phyloP scores from a whole-genome alignment of 2,797 vertebrate genomes.

The Glyptemys insculpta region DNA sequence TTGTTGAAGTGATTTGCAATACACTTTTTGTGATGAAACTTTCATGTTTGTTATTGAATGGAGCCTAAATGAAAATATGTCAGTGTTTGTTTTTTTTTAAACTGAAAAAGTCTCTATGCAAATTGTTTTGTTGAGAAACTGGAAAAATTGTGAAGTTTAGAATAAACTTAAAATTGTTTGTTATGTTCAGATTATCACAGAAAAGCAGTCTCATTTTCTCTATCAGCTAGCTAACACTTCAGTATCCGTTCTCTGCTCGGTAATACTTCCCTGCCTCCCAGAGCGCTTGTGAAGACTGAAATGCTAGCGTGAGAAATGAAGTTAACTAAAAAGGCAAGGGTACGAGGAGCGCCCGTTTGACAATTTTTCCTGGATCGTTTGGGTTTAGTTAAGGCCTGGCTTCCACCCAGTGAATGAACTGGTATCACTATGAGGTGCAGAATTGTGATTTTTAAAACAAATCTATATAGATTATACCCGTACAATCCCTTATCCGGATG shows the following conservation, averaged over 20 bases:
- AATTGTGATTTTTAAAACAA: background rate
- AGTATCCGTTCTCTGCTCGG: background rate
- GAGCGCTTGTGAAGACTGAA: background rate
- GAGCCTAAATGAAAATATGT: too few relatives aligned
- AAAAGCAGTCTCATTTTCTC: too few relatives aligned
- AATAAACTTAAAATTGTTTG: too few relatives aligned
- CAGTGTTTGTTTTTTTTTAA: too few relatives aligned
- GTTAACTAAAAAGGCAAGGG: background rate
- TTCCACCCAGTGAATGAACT: background rate
- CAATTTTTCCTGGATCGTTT: background rate
- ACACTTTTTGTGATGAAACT: too few relatives aligned
- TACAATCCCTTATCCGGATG: background rate
- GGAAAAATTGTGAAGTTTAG: too few relatives aligned
- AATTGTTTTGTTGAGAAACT: too few relatives aligned
- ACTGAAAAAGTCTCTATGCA: too few relatives aligned
- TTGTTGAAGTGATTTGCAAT: too few relatives aligned
- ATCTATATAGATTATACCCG: rapidly evolving
- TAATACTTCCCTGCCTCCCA: background rate
- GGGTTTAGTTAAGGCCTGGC: background rate
- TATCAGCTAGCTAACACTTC: background rate
- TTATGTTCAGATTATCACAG: too few relatives aligned
- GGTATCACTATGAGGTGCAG: background rate
- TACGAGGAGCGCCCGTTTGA: background rate
- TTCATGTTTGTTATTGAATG: too few relatives aligned
- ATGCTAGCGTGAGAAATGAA: background rate